Conservation (phyloP, 2,113 vertebrate genomes). For the Lamprotornis superbus region DNA sequence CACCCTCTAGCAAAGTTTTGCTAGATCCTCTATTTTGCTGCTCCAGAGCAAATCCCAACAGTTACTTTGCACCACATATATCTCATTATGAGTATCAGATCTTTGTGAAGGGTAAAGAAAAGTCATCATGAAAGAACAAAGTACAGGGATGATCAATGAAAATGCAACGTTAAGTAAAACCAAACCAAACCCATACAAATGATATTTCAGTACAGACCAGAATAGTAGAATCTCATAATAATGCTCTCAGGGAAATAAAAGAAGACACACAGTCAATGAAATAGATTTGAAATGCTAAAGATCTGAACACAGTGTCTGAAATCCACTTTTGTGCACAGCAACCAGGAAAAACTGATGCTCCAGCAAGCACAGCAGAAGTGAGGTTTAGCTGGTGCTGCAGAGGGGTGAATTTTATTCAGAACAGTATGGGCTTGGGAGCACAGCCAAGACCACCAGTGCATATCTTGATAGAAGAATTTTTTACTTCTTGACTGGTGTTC, state of each 20-base stretch:
- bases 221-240: background rate
- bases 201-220: background rate
- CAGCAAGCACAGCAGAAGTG: background rate
- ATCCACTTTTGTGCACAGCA: background rate
- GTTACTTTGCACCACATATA: background rate
- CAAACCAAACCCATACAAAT: background rate
- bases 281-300: conserved; percentile 5
- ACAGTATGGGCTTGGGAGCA: background rate
- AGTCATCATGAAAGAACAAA: background rate
- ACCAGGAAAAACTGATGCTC: background rate
- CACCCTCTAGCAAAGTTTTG: background rate
- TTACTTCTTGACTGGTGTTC: background rate
- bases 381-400: background rate
- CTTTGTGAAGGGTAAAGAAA: background rate
- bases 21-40: background rate
- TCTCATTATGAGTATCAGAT: background rate
- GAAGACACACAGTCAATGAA: background rate
- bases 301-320: background rate
- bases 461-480: background rate
- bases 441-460: background rate
- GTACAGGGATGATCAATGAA: background rate
- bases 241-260: conserved; percentile 21
- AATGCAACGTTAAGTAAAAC: background rate
- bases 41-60: background rate
- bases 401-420: background rate